phyloP scores from a whole-genome alignment of 1,140 invertebrate genomes.

The Ptiloglossa arizonensis region DNA sequence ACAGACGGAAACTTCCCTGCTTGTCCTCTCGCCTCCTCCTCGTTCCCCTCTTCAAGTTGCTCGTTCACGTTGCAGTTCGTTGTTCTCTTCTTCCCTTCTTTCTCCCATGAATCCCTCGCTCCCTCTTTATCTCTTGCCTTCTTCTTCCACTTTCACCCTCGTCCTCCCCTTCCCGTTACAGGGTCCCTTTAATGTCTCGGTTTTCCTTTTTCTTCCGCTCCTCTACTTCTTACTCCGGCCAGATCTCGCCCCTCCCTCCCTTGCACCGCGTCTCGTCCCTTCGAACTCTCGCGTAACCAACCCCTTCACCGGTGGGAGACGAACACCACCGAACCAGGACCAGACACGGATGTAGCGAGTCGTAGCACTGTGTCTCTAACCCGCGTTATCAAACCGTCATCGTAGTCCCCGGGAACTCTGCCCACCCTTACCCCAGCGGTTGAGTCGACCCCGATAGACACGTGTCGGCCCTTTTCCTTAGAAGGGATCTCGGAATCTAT shows the following conservation, averaged over 20 bases:
- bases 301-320: not conserved
- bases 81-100: constrained; percentile 30
- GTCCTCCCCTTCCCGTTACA: not conserved
- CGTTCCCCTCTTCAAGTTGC: constrained; percentile 39
- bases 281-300: not conserved
- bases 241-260: not conserved
- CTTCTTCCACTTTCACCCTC: not conserved
- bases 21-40: constrained; percentile 31
- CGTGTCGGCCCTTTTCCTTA: not conserved
- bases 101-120: constrained; percentile 1
- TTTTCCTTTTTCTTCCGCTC: not conserved
- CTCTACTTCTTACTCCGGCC: not conserved
- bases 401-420: not conserved
- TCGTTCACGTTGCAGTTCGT: constrained; percentile 31
- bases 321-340: not conserved
- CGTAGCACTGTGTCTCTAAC: constrained; percentile 14
- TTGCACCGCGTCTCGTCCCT: not conserved
- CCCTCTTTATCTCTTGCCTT: not conserved
- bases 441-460: not conserved
- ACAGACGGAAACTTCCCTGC: constrained; percentile 56
- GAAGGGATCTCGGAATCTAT: not conserved
- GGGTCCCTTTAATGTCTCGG: not conserved
- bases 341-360: constrained; percentile 25
- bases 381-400: constrained; percentile 36
- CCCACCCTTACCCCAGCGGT: not conserved